A percentile compares a stretch with the other conserved stretches of the same genome.
These are phyloP conservation scores for Scartelaos histophorus DNA, from an alignment of 2,113 vertebrate genomes.

Conservation along the genomic window DNA sequence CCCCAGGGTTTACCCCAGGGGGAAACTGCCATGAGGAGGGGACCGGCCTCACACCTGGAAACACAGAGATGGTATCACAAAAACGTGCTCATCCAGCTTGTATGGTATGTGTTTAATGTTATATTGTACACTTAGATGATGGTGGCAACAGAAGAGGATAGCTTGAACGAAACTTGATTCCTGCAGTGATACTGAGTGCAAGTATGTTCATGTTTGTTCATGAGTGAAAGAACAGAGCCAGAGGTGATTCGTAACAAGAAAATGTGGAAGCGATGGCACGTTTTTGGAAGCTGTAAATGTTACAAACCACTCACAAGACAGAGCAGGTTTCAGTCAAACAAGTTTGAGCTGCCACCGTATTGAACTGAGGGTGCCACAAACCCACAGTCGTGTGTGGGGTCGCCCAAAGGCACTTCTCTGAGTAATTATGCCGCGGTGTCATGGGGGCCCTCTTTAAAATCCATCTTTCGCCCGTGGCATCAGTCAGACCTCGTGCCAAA, in stretches of 20 bases:
- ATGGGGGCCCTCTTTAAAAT: background rate
- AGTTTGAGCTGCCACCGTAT: background rate
- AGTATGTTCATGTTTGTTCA: background rate
- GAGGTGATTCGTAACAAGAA: background rate
- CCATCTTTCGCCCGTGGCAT: background rate
- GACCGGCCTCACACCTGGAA: conserved; percentile 31
- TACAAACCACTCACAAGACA: background rate
- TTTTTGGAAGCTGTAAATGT: conserved; percentile 13
- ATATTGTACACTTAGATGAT: background rate
- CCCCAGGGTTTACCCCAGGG: conserved; percentile 22
- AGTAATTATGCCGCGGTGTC: background rate
- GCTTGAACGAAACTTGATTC: background rate
- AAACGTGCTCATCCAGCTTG: background rate
- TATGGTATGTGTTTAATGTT: background rate
- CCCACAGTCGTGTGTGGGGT: background rate
- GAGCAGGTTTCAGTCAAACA: background rate
- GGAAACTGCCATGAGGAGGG: conserved; percentile 43
- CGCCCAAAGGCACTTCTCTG: background rate
- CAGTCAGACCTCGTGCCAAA: background rate
- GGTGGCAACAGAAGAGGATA: background rate
- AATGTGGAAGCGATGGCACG: background rate
- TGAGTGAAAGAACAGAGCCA: background rate
- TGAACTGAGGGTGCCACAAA: background rate
- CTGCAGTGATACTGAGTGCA: background rate
- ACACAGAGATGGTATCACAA: conserved; percentile 40